Conservation (phyloP, 1,140 invertebrate species). For the Drosophila orosa region DNA sequence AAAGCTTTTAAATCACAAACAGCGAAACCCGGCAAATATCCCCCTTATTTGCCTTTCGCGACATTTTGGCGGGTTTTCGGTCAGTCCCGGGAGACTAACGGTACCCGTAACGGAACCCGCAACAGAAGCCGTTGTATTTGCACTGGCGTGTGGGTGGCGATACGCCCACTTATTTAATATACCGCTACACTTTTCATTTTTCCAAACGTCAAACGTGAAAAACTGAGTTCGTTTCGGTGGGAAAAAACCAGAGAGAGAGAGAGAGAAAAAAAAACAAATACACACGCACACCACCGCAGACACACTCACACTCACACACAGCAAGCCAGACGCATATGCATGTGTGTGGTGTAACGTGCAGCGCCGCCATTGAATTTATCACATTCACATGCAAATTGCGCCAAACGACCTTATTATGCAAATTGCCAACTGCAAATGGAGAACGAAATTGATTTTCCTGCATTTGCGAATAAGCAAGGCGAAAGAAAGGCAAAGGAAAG, state of each 20-base stretch:
- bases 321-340: constrained; percentile 25
- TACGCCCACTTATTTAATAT: constrained; percentile 80
- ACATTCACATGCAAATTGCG: constrained; percentile 84
- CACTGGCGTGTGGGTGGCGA: constrained; percentile 15
- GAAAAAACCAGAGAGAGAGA: constrained; percentile 11
- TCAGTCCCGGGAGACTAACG: constrained; percentile 21
- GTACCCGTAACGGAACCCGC: constrained; percentile 28
- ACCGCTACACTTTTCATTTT: constrained; percentile 77
- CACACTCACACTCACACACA: constrained; percentile 22
- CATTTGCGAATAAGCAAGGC: constrained; percentile 55
- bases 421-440: constrained; percentile 84
- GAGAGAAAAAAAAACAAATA: constrained; percentile 57
- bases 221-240: constrained; percentile 55
- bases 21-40: constrained; percentile 26
- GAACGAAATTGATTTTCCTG: constrained; percentile 84
- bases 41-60: constrained; percentile 61
- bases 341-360: constrained; percentile 49
- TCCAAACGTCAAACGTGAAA: constrained; percentile 74
- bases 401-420: constrained; percentile 84
- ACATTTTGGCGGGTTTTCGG: constrained; percentile 68
- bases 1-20: constrained; percentile 73
- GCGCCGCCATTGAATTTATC: constrained; percentile 81
- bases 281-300: constrained; percentile 40
- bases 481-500: constrained; percentile 18
- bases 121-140: constrained; percentile 20